Evolutionary conservation across 2,113 vertebrate genomes (phyloP).

Genomic region (Taurulus bubalis): DNA sequence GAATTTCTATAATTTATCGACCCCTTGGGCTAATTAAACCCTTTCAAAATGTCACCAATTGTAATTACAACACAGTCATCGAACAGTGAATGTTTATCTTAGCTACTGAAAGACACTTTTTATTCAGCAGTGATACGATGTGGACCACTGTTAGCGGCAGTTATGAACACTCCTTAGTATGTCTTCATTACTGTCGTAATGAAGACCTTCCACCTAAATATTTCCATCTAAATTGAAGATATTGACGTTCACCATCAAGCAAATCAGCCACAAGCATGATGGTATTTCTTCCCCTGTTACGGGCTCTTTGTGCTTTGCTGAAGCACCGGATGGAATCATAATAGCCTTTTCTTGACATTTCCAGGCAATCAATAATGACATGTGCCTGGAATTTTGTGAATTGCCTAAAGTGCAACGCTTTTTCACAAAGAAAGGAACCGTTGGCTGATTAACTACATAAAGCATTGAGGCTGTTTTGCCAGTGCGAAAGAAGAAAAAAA

Average conservation of each 20-base stretch:
- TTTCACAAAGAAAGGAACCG: conserved; percentile 24
- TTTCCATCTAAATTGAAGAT: background rate
- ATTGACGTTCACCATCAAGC: background rate
- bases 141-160: background rate
- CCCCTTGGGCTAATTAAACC: background rate
- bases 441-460: conserved; percentile 33
- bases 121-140: background rate
- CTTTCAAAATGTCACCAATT: background rate
- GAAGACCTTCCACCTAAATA: background rate
- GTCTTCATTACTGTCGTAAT: background rate
- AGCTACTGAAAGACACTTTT: background rate
- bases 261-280: conserved; percentile 14
- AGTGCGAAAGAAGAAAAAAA: conserved; percentile 9
- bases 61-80: background rate
- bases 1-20: background rate
- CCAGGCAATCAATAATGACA: conserved; percentile 65
- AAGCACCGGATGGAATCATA: conserved; percentile 33
- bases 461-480: conserved; percentile 43
- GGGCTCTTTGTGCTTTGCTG: conserved; percentile 40
- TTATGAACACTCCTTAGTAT: background rate
- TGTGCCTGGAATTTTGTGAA: conserved; percentile 59
- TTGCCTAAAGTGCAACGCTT: conserved; percentile 43
- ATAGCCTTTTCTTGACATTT: conserved; percentile 73
- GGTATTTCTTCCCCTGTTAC: conserved; percentile 13
- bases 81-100: background rate